Conservation (phyloP, 2,888 invertebrate species). For the Hipparchia sbordonii region DNA sequence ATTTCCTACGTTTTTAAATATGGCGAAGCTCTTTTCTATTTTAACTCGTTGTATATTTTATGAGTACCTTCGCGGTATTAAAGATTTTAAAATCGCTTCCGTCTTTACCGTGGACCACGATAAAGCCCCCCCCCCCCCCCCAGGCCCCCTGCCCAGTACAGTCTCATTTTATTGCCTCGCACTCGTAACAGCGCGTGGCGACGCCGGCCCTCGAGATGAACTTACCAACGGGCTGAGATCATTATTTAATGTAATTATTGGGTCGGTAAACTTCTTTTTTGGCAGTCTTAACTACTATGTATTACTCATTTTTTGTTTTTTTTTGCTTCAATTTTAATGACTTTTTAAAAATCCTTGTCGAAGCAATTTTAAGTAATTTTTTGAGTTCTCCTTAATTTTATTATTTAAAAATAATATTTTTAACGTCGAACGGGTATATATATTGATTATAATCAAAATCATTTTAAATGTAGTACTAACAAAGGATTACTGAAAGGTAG, state of each 20-base stretch:
- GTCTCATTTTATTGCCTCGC: slow-evolving; percentile 72
- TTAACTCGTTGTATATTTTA: neutral
- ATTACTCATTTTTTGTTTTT: slow-evolving; percentile 50
- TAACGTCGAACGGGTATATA: neutral
- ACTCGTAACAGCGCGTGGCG: slow-evolving; percentile 64
- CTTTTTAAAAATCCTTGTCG: slow-evolving; percentile 1
- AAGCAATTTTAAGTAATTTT: neutral
- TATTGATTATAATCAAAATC: neutral
- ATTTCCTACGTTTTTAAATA: no score
- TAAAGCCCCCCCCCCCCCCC: slow-evolving; percentile 46
- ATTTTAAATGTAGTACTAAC: neutral
- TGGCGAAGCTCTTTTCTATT: no score
- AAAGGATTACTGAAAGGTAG: no score
- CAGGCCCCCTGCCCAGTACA: slow-evolving; percentile 48
- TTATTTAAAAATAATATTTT: neutral
- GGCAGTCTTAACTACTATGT: slow-evolving; percentile 62
- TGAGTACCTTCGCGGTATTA: neutral
- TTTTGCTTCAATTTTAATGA: slow-evolving; percentile 46
- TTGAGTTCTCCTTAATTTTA: neutral
- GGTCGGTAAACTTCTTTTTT: slow-evolving; percentile 67
- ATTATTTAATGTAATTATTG: slow-evolving; percentile 81
- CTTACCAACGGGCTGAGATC: slow-evolving; percentile 69
- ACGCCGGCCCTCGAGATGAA: slow-evolving; percentile 72
- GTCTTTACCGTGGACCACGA: slow-evolving; percentile 44
- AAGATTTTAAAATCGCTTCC: slow-evolving; percentile 44